phyloP scores from a whole-genome alignment of 2,113 vertebrate genomes.

The Anser brachyrhynchus region DNA sequence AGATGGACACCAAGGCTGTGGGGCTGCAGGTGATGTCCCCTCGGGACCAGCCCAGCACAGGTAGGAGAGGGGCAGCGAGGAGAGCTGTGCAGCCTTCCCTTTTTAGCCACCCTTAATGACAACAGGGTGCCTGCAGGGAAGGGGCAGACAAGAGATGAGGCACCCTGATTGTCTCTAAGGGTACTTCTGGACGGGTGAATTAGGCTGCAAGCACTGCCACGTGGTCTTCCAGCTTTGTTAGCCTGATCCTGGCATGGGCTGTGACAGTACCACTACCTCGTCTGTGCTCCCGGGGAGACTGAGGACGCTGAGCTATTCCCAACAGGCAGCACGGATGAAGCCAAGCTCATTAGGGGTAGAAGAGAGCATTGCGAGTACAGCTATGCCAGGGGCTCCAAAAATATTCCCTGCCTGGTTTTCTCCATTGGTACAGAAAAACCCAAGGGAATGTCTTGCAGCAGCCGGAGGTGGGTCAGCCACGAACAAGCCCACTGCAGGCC shows the following conservation, averaged over 20 bases:
- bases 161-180: background rate
- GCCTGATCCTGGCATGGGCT: background rate
- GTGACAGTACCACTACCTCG: background rate
- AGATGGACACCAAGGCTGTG: background rate
- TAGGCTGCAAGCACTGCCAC: background rate
- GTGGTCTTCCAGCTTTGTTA: background rate
- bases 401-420: background rate
- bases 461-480: slow-evolving; percentile 11
- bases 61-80: background rate
- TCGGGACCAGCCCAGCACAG: background rate
- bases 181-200: background rate
- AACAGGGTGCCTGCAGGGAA: background rate
- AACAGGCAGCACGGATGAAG: background rate
- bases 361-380: background rate
- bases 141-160: background rate
- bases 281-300: background rate
- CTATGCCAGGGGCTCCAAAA: background rate
- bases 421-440: background rate
- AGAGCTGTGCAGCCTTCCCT: rapidly evolving
- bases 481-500: background rate
- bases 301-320: background rate
- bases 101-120: background rate
- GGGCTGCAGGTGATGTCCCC: background rate
- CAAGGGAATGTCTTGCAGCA: background rate
- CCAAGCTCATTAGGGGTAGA: background rate